Percentiles rank a stretch among this genome's conserved stretches.
These are phyloP conservation scores for Aspidoscelis tigris DNA, from an alignment of 2,113 vertebrate genomes.

Conservation along the genomic window DNA sequence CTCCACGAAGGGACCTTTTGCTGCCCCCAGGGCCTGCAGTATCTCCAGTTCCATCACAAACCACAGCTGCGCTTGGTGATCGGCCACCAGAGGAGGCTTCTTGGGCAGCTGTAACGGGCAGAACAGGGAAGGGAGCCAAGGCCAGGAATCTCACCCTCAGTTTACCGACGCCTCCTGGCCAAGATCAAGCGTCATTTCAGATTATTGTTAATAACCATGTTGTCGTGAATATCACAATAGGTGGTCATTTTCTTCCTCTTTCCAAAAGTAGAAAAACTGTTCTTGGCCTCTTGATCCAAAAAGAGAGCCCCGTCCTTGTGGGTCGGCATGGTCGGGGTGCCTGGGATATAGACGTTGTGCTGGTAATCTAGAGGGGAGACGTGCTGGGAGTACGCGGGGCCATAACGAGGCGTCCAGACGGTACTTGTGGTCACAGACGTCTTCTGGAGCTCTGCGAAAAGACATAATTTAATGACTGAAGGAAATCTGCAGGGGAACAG, in stretches of 20 bases:
- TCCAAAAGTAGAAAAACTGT: slow-evolving; percentile 92
- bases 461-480: slow-evolving; percentile 25
- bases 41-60: slow-evolving; percentile 12
- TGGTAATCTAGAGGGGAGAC: slow-evolving; percentile 86
- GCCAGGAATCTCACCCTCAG: not conserved
- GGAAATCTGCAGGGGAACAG: not conserved
- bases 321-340: slow-evolving; percentile 85
- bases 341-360: slow-evolving; percentile 90
- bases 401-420: slow-evolving; percentile 85
- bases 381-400: slow-evolving; percentile 74
- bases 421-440: slow-evolving; percentile 77
- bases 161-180: not conserved
- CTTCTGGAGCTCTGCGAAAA: slow-evolving; percentile 83
- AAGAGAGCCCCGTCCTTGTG: slow-evolving; percentile 78
- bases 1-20: slow-evolving; percentile 17
- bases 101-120: not conserved
- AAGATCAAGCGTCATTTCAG: slow-evolving; percentile 66
- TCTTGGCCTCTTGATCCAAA: slow-evolving; percentile 84
- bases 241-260: slow-evolving; percentile 88
- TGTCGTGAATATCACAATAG: slow-evolving; percentile 81
- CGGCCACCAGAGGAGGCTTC: slow-evolving; percentile 3
- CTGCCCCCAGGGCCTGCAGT: not conserved
- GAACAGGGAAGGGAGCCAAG: slow-evolving; percentile 34
- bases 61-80: slow-evolving; percentile 13
- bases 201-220: slow-evolving; percentile 88